A percentile compares a stretch with the other conserved stretches of the same genome.
These are phyloP conservation scores for Psammodynastes pulverulentus DNA, from an alignment of 2,113 vertebrate genomes.

Conservation along the genomic window DNA sequence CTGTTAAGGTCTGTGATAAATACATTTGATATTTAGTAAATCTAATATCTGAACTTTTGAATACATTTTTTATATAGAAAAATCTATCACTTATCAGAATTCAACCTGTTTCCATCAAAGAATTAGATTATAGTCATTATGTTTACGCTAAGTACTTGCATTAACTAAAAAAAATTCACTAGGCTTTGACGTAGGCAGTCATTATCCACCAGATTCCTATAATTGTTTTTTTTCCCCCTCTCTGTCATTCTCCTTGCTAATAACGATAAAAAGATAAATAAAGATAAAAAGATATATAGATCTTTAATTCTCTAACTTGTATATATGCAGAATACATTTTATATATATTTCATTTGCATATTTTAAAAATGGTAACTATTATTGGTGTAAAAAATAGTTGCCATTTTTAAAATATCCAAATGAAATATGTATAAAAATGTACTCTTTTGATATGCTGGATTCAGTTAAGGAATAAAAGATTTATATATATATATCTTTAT, in stretches of 20 bases:
- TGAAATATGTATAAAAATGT: background rate
- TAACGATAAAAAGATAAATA: background rate
- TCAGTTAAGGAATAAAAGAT: background rate
- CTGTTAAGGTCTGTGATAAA: slow-evolving; percentile 81
- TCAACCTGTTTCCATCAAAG: background rate
- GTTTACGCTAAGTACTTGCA: background rate
- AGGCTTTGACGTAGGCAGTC: background rate
- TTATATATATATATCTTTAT: background rate
- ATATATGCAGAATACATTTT: background rate
- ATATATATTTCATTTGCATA: background rate
- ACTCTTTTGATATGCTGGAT: background rate
- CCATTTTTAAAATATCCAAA: background rate
- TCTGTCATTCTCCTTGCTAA: background rate
- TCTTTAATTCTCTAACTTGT: background rate
- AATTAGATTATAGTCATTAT: background rate
- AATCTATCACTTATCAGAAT: background rate
- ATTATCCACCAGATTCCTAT: background rate
- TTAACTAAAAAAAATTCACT: background rate
- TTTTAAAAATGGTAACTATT: background rate
- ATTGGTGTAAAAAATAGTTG: background rate
- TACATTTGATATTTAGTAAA: background rate
- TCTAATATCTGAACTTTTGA: slow-evolving; percentile 12
- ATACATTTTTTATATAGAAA: background rate
- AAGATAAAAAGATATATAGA: background rate
- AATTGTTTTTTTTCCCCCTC: background rate